These are phyloP conservation scores for Dicyrtoma fusca DNA, from an alignment of 2,888 invertebrate genomes.

Conservation along the genomic window DNA sequence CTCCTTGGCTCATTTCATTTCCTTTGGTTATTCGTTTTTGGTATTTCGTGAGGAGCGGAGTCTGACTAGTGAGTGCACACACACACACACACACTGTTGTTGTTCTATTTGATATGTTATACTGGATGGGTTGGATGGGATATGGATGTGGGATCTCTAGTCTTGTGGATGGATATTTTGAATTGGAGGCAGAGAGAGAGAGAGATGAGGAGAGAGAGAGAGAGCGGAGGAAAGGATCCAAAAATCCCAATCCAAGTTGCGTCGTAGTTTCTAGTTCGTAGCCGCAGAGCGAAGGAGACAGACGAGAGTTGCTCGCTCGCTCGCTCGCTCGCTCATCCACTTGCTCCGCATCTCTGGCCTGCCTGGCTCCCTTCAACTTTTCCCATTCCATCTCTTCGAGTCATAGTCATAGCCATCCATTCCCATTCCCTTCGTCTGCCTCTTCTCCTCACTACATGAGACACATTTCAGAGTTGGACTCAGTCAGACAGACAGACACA, in stretches of 20 bases:
- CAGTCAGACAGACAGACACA: neutral
- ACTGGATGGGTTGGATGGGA: neutral
- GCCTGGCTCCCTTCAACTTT: conserved; percentile 29
- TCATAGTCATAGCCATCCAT: conserved; percentile 16
- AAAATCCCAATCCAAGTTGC: too few relatives aligned
- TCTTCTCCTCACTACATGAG: neutral
- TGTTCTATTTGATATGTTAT: neutral
- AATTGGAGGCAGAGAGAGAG: conserved; percentile 1
- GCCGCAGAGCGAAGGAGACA: neutral
- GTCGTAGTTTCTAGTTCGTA: too few relatives aligned
- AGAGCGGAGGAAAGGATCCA: neutral
- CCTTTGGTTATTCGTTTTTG: too few relatives aligned
- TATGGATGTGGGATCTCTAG: neutral
- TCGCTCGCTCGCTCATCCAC: too few relatives aligned
- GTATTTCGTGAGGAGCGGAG: too few relatives aligned
- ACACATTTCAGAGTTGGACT: neutral
- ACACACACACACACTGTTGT: too few relatives aligned
- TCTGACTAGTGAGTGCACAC: too few relatives aligned
- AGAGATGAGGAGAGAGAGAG: neutral
- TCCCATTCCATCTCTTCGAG: conserved; percentile 13
- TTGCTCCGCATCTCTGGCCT: too few relatives aligned
- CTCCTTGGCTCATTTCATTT: too few relatives aligned
- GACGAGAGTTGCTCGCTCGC: neutral
- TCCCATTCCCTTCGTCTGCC: conserved; percentile 3
- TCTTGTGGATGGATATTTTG: neutral